phyloP scores from a whole-genome alignment of 2,888 invertebrate genomes.

The Ditula angustiorana region DNA sequence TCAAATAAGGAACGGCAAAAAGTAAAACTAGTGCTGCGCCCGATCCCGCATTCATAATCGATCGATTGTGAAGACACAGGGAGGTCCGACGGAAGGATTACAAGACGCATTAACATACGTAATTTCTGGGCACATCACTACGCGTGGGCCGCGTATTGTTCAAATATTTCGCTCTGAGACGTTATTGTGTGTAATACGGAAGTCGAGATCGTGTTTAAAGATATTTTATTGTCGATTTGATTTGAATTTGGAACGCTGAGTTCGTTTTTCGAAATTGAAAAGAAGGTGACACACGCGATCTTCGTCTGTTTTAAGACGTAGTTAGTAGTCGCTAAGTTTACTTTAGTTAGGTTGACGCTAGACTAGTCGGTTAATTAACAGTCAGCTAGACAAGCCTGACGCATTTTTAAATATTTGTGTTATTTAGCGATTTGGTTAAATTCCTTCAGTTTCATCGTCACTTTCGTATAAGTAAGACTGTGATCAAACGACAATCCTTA shows the following conservation, averaged over 20 bases:
- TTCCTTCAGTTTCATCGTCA: no score
- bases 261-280: no score
- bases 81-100: constrained; percentile 83
- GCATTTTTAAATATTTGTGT: no score
- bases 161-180: constrained; percentile 68
- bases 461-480: no score
- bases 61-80: constrained; percentile 71
- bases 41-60: constrained; percentile 67
- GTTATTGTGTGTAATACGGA: constrained; percentile 65
- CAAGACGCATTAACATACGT: constrained; percentile 80
- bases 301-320: no score
- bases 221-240: constrained; percentile 57
- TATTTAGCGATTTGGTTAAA: no score
- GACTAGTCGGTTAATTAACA: no score
- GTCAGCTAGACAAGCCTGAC: no score
- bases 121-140: constrained; percentile 75
- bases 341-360: no score
- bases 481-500: no score
- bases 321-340: no score
- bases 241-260: constrained; percentile 54
- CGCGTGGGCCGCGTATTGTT: constrained; percentile 73
- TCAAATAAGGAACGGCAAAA: constrained; percentile 52
- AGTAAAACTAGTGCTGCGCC: constrained; percentile 52
- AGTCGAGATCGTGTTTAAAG: constrained; percentile 57
- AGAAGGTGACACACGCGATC: no score